A percentile compares a stretch with the other conserved stretches of the same genome.
phyloP scores from a whole-genome alignment of 2,888 invertebrate species.

The Thumatha senex region DNA sequence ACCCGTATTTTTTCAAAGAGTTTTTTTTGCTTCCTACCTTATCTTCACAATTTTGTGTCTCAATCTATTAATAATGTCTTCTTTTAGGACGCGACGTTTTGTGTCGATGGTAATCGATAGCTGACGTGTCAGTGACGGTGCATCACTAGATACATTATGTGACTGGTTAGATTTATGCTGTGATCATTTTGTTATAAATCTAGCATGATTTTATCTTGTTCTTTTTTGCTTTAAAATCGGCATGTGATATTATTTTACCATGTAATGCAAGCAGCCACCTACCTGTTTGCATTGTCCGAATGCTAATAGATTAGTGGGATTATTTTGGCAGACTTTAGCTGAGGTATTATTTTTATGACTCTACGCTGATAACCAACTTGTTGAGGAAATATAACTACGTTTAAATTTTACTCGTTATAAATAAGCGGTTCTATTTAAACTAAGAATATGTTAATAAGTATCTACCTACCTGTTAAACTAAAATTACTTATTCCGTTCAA shows the following conservation, averaged over 20 bases:
- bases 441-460: too few species aligned
- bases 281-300: too few species aligned
- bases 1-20: constrained; percentile 58
- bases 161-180: constrained; percentile 31
- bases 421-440: too few species aligned
- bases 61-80: constrained; percentile 81
- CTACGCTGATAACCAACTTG: too few species aligned
- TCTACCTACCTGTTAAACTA: too few species aligned
- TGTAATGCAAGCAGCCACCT: not conserved
- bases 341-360: too few species aligned
- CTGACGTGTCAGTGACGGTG: constrained; percentile 43
- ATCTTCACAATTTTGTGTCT: constrained; percentile 78
- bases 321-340: too few species aligned
- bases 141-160: constrained; percentile 44
- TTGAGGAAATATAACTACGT: too few species aligned
- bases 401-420: too few species aligned
- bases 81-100: constrained; percentile 70
- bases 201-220: not conserved
- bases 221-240: not conserved
- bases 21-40: constrained; percentile 55
- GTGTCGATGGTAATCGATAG: constrained; percentile 64
- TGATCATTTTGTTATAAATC: constrained; percentile 5
- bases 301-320: too few species aligned
- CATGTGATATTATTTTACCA: not conserved
- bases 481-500: too few species aligned